Conservation (phyloP, 2,113 vertebrate species). For the Sarotherodon lohbergeri region DNA sequence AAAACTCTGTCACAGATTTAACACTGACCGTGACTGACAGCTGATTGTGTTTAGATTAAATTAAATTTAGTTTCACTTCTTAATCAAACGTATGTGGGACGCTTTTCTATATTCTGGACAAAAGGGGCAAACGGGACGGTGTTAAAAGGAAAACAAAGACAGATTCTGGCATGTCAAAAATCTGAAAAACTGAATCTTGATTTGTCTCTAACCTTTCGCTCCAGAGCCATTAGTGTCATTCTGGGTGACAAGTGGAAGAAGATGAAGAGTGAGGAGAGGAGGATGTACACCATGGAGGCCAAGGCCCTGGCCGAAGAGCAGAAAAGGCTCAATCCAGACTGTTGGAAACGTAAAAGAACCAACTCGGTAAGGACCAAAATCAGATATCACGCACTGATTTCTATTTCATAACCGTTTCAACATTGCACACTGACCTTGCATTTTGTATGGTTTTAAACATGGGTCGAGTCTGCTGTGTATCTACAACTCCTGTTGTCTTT, state of each 20-base stretch:
- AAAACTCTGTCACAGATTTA: not conserved
- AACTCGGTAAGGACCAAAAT: slow-evolving; percentile 84
- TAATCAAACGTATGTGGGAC: not conserved
- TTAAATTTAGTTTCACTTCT: not conserved
- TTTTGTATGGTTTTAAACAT: not conserved
- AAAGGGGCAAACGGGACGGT: not conserved
- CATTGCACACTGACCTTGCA: not conserved
- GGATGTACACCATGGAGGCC: slow-evolving; percentile 96
- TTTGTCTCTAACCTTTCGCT: not conserved
- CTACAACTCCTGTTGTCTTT: not conserved
- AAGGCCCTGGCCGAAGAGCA: slow-evolving; percentile 98
- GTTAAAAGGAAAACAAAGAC: not conserved
- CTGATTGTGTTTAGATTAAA: not conserved
- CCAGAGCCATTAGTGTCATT: slow-evolving; percentile 99
- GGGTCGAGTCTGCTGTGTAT: not conserved
- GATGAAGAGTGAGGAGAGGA: slow-evolving; percentile 96
- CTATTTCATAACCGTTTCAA: not conserved
- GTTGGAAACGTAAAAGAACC: slow-evolving; percentile 99
- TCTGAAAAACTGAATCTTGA: not conserved
- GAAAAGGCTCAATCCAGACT: slow-evolving; percentile 97
- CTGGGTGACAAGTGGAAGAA: slow-evolving; percentile 99
- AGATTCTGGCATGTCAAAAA: not conserved
- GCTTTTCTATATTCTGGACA: not conserved
- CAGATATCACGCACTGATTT: not conserved
- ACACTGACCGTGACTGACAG: not conserved